Base-by-base conservation (phyloP, 2,888 invertebrate species). In the Plebejus anna region DNA sequence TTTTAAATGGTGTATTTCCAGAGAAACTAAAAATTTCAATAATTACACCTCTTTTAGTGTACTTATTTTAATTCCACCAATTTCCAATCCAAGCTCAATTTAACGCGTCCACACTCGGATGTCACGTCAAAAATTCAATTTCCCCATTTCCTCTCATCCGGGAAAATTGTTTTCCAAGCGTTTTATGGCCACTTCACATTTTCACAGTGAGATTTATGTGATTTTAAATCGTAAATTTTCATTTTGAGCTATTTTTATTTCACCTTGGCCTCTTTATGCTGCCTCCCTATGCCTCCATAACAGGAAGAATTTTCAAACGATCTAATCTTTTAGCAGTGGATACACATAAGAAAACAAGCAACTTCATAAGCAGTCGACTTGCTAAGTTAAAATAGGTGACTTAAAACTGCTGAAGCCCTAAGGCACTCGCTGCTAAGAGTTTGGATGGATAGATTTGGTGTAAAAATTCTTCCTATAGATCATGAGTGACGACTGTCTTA, bases 101-200 rank as follows among this genome's bases (percentile, higher is more conserved):
- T 4, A 66, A 13, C 66, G 32, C 36, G 66, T 66, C 32, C 11
- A 16, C 66, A 66, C 66, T 66, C 66, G 32, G 66, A 36, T 66
- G 66, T 66, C 66, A 66, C 32, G 66, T 66, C 16, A 36, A 66
- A 66, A 66, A 13, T 32, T 66, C 16, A 66, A 66, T 66, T 66
- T 66, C 3, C 32, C 32, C 36, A 66, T 66, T 66, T 66, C 66
- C 36, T 36, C 66, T 16, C 66, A 66, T 66, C 32, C 1, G 5
- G 66, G 32, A 66, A 36, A 66, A 32, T 66, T 36, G 66, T 13
- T 66, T 36, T 66, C 32, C 28, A 36, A 13, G 32, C 66, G 66
- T 36, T 66, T 66, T 66, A 66, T 66, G 32, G 66, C 13, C 16
- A 66, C 66, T 66, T 66, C 32, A 36, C 16, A 66, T 66, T 66